Conservation (phyloP, 1,140 invertebrate genomes). For the Oedothorax gibbosus region DNA sequence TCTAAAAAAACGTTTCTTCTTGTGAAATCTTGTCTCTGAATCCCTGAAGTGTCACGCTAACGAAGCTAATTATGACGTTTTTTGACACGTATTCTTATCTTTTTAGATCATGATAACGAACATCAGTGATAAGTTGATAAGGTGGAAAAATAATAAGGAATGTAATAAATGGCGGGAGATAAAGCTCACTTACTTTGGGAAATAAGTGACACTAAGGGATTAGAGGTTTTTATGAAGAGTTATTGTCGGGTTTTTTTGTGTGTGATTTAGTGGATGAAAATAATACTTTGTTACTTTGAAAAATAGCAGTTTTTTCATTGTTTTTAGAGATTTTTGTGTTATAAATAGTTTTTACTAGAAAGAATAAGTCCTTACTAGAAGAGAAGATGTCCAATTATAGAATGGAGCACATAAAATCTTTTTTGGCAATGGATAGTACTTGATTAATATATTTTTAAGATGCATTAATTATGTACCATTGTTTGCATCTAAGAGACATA, state of each 20-base stretch:
- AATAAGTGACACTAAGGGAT: slow-evolving; percentile 25
- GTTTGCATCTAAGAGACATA: too few species aligned
- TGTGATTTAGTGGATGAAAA: too few species aligned
- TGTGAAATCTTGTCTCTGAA: slow-evolving; percentile 28
- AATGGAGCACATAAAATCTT: too few species aligned
- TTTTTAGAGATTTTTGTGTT: too few species aligned
- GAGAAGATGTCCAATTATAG: too few species aligned
- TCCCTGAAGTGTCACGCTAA: slow-evolving; percentile 26
- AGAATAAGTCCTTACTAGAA: too few species aligned
- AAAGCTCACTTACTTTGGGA: slow-evolving; percentile 33
- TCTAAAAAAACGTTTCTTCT: background rate
- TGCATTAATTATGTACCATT: too few species aligned
- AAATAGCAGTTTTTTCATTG: too few species aligned
- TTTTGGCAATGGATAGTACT: too few species aligned
- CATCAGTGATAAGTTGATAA: background rate
- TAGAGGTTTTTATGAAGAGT: slow-evolving; percentile 25
- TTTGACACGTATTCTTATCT: slow-evolving; percentile 14
- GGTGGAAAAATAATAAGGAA: slow-evolving; percentile 21
- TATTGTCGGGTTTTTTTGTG: background rate
- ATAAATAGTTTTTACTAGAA: too few species aligned
- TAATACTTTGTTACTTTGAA: too few species aligned
- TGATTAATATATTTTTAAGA: too few species aligned
- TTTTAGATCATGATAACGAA: slow-evolving; percentile 31
- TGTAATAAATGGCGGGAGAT: slow-evolving; percentile 30
- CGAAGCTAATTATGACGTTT: slow-evolving; percentile 43